Evolutionary conservation across 2,888 invertebrate genomes (phyloP).

Genomic region (Acrobeloides nanus): DNA sequence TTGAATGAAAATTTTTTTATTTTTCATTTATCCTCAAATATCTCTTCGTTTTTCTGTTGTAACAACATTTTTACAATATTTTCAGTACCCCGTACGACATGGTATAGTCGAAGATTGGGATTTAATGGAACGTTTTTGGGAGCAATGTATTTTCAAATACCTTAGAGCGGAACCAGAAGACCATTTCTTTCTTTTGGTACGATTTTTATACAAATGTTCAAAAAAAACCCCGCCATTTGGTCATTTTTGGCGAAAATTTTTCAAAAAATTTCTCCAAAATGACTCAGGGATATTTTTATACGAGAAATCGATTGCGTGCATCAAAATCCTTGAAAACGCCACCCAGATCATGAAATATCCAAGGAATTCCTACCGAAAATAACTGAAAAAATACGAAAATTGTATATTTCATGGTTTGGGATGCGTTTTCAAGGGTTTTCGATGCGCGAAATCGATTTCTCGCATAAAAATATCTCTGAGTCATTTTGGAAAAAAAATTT

Average conservation of each 20-base stretch:
- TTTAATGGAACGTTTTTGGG: conserved; percentile 95
- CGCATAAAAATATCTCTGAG: no score
- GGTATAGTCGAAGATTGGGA: conserved; percentile 99
- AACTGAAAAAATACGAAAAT: no score
- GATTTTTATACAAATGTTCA: conserved; percentile 15
- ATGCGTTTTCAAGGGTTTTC: no score
- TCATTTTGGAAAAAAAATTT: no score
- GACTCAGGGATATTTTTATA: no score
- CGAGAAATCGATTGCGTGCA: no score
- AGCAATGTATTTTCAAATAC: conserved; percentile 98
- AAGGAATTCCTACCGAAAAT: no score
- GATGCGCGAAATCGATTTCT: no score
- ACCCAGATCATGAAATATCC: no score
- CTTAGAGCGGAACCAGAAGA: conserved; percentile 96
- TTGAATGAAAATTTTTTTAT: neutral
- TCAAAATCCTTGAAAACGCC: no score
- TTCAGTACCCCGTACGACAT: conserved; percentile 92
- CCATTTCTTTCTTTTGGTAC: conserved; percentile 82
- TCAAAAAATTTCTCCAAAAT: no score
- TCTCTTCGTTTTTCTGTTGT: neutral
- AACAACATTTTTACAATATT: conserved; percentile 12
- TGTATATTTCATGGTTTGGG: no score
- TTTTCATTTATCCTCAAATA: conserved; percentile 1
- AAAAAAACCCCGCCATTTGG: neutral
- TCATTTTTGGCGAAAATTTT: conserved; percentile 1